Base-by-base conservation (phyloP, 1,140 invertebrate genomes). In the Conus ventricosus region DNA sequence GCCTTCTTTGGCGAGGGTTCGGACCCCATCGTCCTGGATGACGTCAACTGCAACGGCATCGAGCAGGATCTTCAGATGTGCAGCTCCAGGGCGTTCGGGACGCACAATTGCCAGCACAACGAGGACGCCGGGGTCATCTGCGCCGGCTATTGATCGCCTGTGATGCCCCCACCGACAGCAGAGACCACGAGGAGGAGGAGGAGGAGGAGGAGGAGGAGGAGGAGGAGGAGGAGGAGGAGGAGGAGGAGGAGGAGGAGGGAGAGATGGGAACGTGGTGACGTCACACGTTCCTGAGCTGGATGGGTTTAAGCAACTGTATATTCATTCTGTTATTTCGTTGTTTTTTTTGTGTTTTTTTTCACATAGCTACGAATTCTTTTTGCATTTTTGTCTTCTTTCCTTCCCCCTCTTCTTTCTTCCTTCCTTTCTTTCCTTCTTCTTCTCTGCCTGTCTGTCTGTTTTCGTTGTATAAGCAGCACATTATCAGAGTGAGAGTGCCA, bases 81-180 rank as follows among this genome's bases (percentile, higher is more conserved):
- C 90, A 55, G 57, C 10, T 75, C 76, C 17, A 91, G 82, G n/a
- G 84, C 80, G 0, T 91, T 91, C 88, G 89, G 90, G 0, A 57
- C 39, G 5, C 92, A 91, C 87, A 93, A 93, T 83, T 93, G 93
- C 90, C 88, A 87, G 5, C 93, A 93, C 88, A 78, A 85, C 15
- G 92, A 93, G 71, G 93, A 93, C 88, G 93, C 92, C 23, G 81
- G 55, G 51, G 81, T 83, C 23, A 11, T 83, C 23, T 83, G 51
- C 78, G 27, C 10, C 10, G 78, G 27, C 1, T 81, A 27, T 39
- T 39, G 20, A 39, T 10, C 39, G 78, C 25, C 25, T 25, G 15
- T 39, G 23, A 23, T 78, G 39, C 39, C 39, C 39, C 3, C 39
- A 39, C n/a, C n/a, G 63, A 17, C n/a, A 1, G n/a, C n/a, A 15